These are phyloP conservation scores for Ostrea edulis DNA, from an alignment of 1,140 invertebrate species.

Conservation along the genomic window DNA sequence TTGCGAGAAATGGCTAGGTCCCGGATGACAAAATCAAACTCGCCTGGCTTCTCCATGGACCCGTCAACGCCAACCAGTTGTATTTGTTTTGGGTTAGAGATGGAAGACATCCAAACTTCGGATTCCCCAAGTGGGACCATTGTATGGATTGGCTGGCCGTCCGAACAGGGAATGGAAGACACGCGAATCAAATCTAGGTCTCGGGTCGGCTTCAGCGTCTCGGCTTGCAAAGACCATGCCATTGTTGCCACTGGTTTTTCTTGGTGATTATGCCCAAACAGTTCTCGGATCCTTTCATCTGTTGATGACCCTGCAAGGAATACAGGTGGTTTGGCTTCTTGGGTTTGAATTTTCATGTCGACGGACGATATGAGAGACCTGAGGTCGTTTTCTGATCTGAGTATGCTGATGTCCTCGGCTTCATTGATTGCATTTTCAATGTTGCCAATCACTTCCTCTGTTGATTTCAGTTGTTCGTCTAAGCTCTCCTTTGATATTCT, in stretches of 20 bases:
- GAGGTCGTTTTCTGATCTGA: constrained; percentile 41
- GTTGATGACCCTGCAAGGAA: constrained; percentile 42
- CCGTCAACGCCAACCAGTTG: constrained; percentile 44
- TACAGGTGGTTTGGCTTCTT: constrained; percentile 39
- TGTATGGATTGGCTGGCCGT: constrained; percentile 48
- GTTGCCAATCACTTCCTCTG: constrained; percentile 36
- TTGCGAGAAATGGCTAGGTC: constrained; percentile 43
- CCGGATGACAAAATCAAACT: constrained; percentile 46
- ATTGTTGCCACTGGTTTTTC: constrained; percentile 31
- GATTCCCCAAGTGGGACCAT: constrained; percentile 37
- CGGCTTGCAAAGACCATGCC: constrained; percentile 28
- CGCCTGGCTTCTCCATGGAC: constrained; percentile 28
- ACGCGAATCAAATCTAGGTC: constrained; percentile 41
- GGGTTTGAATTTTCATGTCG: constrained; percentile 1
- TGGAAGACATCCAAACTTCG: constrained; percentile 44
- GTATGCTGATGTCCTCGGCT: constrained; percentile 39
- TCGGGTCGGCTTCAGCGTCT: constrained; percentile 27
- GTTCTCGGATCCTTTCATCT: constrained; percentile 44
- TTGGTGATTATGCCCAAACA: constrained; percentile 47
- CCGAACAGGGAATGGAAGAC: constrained; percentile 22
- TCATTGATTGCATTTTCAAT: constrained; percentile 42
- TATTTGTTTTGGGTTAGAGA: constrained; percentile 47
- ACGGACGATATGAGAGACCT: constrained; percentile 27
- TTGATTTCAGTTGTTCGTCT: constrained; percentile 21
- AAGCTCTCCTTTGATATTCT: not conserved